These are phyloP conservation scores for Crambe crambe DNA, from an alignment of 37 sponge, comb jelly and placozoan species.

Conservation along the genomic window DNA sequence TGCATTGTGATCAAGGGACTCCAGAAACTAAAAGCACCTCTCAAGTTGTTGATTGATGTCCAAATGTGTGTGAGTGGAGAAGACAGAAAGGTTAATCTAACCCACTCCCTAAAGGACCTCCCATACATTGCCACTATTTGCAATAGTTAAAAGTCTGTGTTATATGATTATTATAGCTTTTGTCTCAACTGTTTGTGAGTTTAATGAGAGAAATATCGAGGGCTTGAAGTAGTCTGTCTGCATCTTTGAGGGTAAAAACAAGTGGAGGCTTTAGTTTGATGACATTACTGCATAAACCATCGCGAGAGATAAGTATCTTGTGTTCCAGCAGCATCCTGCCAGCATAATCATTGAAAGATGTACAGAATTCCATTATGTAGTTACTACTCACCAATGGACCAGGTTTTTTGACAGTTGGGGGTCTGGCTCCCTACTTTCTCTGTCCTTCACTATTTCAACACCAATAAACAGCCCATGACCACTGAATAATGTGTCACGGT, in stretches of 20 bases:
- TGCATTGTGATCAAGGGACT: not conserved
- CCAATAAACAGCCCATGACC: conserved; percentile 93
- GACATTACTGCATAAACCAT: conserved; percentile 83
- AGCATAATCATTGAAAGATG: not conserved
- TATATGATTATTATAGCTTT: too few relatives aligned
- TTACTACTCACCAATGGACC: conserved; percentile 27
- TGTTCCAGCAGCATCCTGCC: conserved; percentile 58
- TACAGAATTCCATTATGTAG: not conserved
- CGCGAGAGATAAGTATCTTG: conserved; percentile 68
- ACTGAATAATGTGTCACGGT: too few relatives aligned
- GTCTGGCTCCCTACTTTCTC: conserved; percentile 66
- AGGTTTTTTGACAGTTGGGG: conserved; percentile 40
- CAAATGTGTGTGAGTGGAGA: not conserved
- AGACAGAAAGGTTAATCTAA: not conserved
- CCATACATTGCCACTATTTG: conserved; percentile 1
- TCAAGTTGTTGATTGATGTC: not conserved
- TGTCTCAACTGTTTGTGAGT: not conserved
- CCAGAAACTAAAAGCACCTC: not conserved
- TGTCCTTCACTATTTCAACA: conserved; percentile 84
- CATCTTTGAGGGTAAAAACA: conserved; percentile 72
- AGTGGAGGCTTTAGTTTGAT: conserved; percentile 94
- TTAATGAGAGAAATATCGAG: conserved; percentile 26
- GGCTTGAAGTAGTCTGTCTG: conserved; percentile 52
- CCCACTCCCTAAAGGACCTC: not conserved
- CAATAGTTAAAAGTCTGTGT: too few relatives aligned